These are phyloP conservation scores for Pseudomugil tenellus DNA, from an alignment of 2,797 vertebrate genomes.

Conservation along the genomic window DNA sequence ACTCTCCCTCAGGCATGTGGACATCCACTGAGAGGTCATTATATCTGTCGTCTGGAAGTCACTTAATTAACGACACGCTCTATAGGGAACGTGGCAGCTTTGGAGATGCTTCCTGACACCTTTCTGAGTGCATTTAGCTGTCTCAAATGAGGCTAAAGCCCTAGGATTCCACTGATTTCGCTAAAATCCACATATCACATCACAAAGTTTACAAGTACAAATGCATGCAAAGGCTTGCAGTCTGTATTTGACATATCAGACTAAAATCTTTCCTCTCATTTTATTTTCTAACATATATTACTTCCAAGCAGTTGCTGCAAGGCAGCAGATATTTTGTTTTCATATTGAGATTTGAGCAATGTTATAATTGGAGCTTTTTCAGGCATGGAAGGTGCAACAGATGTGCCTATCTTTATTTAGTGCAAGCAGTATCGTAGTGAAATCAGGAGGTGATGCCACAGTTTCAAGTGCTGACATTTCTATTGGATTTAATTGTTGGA, in stretches of 20 bases:
- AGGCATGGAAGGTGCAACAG: not conserved
- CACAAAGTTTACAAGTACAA: not conserved
- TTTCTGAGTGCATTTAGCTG: constrained; percentile 19
- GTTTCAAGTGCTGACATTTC: not conserved
- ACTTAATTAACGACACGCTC: constrained; percentile 55
- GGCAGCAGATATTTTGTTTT: constrained; percentile 1
- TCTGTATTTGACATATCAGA: not conserved
- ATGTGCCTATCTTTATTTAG: not conserved
- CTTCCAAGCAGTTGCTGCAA: constrained; percentile 3
- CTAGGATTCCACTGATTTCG: constrained; percentile 16
- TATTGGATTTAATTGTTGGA: not conserved
- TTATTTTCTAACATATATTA: constrained; percentile 35
- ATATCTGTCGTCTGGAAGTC: constrained; percentile 64
- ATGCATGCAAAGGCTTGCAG: not conserved
- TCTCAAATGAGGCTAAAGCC: not conserved
- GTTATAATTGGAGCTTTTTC: constrained; percentile 9
- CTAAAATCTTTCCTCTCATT: constrained; percentile 7
- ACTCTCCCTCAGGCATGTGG: constrained; percentile 44
- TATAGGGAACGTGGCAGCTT: constrained; percentile 46
- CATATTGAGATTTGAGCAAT: constrained; percentile 1
- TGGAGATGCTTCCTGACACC: constrained; percentile 32
- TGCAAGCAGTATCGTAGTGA: not conserved
- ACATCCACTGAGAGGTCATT: constrained; percentile 71
- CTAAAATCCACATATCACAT: constrained; percentile 12
- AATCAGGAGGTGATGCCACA: not conserved